These are phyloP conservation scores for Elymnias hypermnestra DNA, from an alignment of 1,140 invertebrate species.

Conservation along the genomic window DNA sequence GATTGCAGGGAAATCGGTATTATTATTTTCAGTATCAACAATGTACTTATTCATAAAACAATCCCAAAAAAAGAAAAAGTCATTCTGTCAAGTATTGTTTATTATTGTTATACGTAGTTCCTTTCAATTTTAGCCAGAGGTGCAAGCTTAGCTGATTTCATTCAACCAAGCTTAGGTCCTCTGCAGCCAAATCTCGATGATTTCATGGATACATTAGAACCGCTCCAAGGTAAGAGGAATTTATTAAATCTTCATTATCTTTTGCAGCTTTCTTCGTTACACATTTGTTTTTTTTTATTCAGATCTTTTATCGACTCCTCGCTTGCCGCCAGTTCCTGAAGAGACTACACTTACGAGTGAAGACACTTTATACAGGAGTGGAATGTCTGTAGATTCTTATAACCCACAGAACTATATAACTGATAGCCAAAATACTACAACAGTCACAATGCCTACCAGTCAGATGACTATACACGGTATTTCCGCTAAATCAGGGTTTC, in stretches of 20 bases:
- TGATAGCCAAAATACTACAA: conserved; percentile 37
- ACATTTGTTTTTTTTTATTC: conserved; percentile 8
- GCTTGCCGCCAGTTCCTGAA: conserved; percentile 76
- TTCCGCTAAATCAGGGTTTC: no score
- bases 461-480: conserved; percentile 65
- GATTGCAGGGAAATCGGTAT: conserved; percentile 96
- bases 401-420: conserved; percentile 43
- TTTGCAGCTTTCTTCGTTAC: conserved; percentile 2
- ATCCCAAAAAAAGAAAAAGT: conserved; percentile 8
- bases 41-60: conserved; percentile 13
- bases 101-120: conserved; percentile 19
- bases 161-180: conserved; percentile 97
- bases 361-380: conserved; percentile 52
- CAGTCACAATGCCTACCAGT: conserved; percentile 59
- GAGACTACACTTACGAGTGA: conserved; percentile 59
- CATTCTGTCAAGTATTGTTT: conserved; percentile 6
- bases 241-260: neutral
- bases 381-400: conserved; percentile 62
- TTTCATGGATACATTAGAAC: conserved; percentile 94
- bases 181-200: conserved; percentile 98
- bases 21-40: conserved; percentile 23
- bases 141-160: conserved; percentile 89
- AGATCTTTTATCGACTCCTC: conserved; percentile 58
- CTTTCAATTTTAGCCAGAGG: conserved; percentile 77
- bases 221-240: conserved; percentile 82